These are phyloP conservation scores for Epsilonema sp. DNA, from an alignment of 2,888 invertebrate species.

Conservation along the genomic window DNA sequence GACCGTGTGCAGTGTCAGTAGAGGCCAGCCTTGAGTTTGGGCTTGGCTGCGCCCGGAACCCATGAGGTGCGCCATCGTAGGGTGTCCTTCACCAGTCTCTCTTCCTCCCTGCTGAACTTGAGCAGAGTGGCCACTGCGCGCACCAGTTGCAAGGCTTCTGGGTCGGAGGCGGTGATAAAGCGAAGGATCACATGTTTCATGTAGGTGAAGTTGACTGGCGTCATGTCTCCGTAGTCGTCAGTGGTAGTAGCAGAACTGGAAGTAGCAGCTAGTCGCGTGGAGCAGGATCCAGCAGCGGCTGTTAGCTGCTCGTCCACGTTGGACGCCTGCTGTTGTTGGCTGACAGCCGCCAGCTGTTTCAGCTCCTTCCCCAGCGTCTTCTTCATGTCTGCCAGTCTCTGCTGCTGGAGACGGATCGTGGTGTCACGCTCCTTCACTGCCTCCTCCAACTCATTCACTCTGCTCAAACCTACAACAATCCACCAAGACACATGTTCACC, in stretches of 20 bases:
- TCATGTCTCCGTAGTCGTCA: constrained; percentile 27
- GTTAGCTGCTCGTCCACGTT: neutral
- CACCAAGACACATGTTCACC: too few species aligned
- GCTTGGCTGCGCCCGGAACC: constrained; percentile 34
- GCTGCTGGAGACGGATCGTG: constrained; percentile 69
- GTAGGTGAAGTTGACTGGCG: constrained; percentile 58
- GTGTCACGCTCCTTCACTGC: neutral
- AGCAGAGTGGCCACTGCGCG: constrained; percentile 64
- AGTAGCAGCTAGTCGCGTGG: too few species aligned
- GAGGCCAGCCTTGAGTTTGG: too few species aligned
- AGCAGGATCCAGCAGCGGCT: neutral
- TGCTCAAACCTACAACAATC: too few species aligned
- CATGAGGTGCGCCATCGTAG: constrained; percentile 53
- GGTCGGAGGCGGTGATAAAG: constrained; percentile 67
- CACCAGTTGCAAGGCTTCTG: constrained; percentile 62
- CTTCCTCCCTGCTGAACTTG: constrained; percentile 64
- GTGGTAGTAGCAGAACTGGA: neutral
- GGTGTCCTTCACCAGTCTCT: constrained; percentile 46
- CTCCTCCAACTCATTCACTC: constrained; percentile 40
- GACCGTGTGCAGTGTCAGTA: too few species aligned
- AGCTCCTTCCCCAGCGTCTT: constrained; percentile 72
- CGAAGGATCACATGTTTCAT: constrained; percentile 73
- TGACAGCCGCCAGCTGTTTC: constrained; percentile 28
- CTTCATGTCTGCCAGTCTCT: constrained; percentile 67
- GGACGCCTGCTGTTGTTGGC: neutral